phyloP scores from a whole-genome alignment of 2,888 invertebrate genomes.

The Callimorpha dominula region DNA sequence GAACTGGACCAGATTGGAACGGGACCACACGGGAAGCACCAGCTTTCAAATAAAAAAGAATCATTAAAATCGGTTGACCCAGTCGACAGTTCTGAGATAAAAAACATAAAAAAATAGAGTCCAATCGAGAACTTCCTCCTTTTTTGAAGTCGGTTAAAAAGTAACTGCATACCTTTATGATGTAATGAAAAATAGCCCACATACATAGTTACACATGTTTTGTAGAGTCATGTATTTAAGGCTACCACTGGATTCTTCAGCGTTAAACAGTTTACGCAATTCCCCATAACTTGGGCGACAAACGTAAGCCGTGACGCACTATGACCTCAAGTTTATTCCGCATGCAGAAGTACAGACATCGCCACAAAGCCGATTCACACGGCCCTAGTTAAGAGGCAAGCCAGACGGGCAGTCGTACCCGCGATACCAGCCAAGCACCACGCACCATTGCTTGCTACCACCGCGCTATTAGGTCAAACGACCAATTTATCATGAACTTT shows the following conservation, averaged over 20 bases:
- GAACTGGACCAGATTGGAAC: no score
- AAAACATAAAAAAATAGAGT: no score
- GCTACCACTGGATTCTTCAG: neutral
- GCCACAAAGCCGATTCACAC: conserved; percentile 78
- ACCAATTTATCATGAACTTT: conserved; percentile 75
- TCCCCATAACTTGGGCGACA: conserved; percentile 29
- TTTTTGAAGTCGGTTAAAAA: no score
- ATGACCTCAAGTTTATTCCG: conserved; percentile 51
- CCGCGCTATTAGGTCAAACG: conserved; percentile 55
- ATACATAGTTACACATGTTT: neutral
- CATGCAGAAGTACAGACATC: conserved; percentile 51
- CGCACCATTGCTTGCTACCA: conserved; percentile 72
- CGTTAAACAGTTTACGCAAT: conserved; percentile 22
- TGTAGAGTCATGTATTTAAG: neutral
- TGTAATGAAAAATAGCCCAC: neutral
- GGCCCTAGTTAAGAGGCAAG: conserved; percentile 72
- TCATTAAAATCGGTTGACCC: no score
- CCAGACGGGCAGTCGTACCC: conserved; percentile 70
- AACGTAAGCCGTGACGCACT: conserved; percentile 49
- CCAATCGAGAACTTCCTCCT: no score
- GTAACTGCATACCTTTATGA: neutral
- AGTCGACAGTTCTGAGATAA: no score
- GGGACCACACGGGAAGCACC: no score
- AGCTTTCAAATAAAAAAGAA: no score
- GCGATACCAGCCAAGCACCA: conserved; percentile 76